Conservation (phyloP, 2,797 vertebrate species). For the Fistularia tabacaria region DNA sequence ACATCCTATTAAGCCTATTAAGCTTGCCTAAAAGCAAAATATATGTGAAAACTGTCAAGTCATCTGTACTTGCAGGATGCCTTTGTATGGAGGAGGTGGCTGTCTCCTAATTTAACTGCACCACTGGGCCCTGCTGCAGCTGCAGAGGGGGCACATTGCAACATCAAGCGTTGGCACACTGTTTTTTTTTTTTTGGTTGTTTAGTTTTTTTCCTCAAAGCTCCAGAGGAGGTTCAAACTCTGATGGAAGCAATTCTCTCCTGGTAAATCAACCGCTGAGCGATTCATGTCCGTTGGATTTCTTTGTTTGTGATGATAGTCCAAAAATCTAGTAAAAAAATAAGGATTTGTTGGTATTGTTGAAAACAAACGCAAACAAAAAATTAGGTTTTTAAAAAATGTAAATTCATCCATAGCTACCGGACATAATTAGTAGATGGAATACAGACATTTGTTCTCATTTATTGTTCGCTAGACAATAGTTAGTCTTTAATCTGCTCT, state of each 20-base stretch:
- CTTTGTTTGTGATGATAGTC: background rate
- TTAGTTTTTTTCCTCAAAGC: constrained; percentile 5
- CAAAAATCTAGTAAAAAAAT: background rate
- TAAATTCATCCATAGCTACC: background rate
- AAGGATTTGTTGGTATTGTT: background rate
- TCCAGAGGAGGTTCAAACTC: constrained; percentile 14
- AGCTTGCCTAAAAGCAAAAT: too few relatives aligned
- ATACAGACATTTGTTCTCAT: background rate
- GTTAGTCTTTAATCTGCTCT: background rate
- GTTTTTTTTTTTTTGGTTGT: background rate
- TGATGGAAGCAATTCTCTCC: constrained; percentile 5
- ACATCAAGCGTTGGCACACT: constrained; percentile 38
- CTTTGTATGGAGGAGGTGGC: too few relatives aligned
- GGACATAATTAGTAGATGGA: background rate
- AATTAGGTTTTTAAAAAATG: background rate
- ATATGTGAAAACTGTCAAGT: too few relatives aligned
- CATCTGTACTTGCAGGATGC: too few relatives aligned
- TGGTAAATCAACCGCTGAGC: constrained; percentile 14
- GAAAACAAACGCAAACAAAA: background rate
- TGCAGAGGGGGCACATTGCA: constrained; percentile 31
- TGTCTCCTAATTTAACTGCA: too few relatives aligned
- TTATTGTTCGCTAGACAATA: constrained; percentile 2
- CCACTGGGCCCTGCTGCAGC: background rate
- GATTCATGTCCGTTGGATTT: too few relatives aligned
- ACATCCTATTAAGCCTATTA: too few relatives aligned